Evolutionary conservation across 2,113 vertebrate species (phyloP), one percentile per base, ranked within the genome.

Genomic region (Tonatia bakeri): DNA sequence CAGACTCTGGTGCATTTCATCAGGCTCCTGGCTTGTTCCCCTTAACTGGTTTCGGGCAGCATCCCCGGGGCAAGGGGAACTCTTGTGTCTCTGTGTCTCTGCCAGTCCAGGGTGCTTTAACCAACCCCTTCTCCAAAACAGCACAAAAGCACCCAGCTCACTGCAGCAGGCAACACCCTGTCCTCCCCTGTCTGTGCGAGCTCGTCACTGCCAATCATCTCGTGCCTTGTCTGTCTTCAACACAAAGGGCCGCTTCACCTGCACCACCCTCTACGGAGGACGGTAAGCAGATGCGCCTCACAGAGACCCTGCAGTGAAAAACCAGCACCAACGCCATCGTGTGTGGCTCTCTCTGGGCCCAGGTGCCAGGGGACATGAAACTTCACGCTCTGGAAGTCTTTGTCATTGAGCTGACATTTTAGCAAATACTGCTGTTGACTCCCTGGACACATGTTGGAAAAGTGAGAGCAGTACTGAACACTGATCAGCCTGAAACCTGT

Each of bases 41-140:
- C 16, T 93, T 14, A 0, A 3, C 14, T 6, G 87, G 31, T 87
- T 97, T 96, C 24, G 67, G 17, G 54, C 73, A 72, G 91, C 43
- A 5, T 28, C n/a, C 43, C 36, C 36, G n/a, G 88, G 76, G 24
- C 75, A 82, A 77, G 43, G 40, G 4, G 0, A 2, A 1, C 40
- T 5, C 64, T 79, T 0, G 4, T 24, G 96, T 96, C 96, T 96
- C 38, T 65, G 83, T 20, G 76, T 80, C 95, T 79, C 91, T 77
- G 36, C 70, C 65, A 72, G 65, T 7, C 6, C 75, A 45, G 36
- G 16, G 4, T 77, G 95, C 89, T 87, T 79, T 70, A 96, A 89
- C 14, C 22, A 4, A 1, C n/a, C 47, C 28, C n/a, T 38, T 26
- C n/a, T 45, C 38, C 33, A 22, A 59, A 82, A 82, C 88, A 87